Evolutionary conservation across 2,113 vertebrate species (phyloP), one percentile per base, ranked within the genome.

Genomic region (Archocentrus centrarchus): DNA sequence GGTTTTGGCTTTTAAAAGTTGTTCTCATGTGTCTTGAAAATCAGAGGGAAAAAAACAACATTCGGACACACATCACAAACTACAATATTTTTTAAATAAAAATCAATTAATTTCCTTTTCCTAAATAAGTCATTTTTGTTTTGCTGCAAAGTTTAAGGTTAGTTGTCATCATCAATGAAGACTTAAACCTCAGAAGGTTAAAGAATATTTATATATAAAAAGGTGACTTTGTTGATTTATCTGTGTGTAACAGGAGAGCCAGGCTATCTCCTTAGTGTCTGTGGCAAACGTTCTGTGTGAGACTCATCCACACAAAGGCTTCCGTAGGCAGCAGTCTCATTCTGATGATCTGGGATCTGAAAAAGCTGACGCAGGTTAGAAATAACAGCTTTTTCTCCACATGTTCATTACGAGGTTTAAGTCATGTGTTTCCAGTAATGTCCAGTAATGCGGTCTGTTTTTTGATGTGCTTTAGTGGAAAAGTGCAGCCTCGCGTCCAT

Each of bases 211-310:
- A 20, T 55, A 50, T 35, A 73, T 73, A 18, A 73, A 73, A 73
- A 55, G 47, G 68, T 55, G 68, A 73, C 47, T 55, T 14, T n/a
- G 47, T 32, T 32, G 58, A 17, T 77, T 30, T 66, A 39, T 58
- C 5, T 83, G 44, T 86, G 75, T 83, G 59, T 62, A 63, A 2
- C 83, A 98, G 98, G 97, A 97, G 88, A 97, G 96, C 91, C 98
- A 98, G 81, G 97, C 97, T 17, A 93, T 97, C 78, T 97, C 97
- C 0, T 87, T 98, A 20, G 80, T 96, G 87, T 97, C 97, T 0
- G 94, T 99, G 59, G 95, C 96, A 32, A 96, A 95, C 1, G 85
- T 97, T 39, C 92, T 97, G 2, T 86, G 96, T 0, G 96, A 94
- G 3, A 84, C 88, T 58, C 85, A 89, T 27, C 82, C 93, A 0